Percentiles rank a stretch among this genome's conserved stretches.
Evolutionary conservation across 2,888 invertebrate genomes (phyloP).

Genomic region (Limnephilus rhombicus): DNA sequence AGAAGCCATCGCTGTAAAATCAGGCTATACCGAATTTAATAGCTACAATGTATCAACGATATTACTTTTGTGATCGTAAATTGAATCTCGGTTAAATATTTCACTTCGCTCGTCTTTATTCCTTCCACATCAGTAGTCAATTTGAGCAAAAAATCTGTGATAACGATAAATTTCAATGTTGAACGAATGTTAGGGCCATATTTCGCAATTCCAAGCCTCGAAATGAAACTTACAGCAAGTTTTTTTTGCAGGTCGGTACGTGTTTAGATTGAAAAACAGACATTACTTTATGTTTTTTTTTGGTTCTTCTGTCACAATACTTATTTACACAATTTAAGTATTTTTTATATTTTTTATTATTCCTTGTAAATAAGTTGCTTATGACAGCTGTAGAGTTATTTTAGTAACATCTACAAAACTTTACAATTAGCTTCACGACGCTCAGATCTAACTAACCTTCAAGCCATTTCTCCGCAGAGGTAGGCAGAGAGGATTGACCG

Average conservation of each 20-base stretch:
- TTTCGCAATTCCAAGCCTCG: not conserved
- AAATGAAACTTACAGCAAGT: not conserved
- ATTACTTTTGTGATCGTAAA: conserved; percentile 61
- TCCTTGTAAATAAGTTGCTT: not conserved
- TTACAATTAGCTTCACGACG: no score
- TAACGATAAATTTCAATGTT: conserved; percentile 12
- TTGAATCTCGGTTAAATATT: conserved; percentile 60
- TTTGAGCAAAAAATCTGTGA: conserved; percentile 21
- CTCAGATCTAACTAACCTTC: no score
- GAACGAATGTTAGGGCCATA: conserved; percentile 1
- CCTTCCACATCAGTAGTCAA: conserved; percentile 38
- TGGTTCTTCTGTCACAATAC: not conserved
- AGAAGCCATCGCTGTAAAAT: conserved; percentile 45
- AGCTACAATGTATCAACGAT: conserved; percentile 59
- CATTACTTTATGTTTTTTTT: not conserved
- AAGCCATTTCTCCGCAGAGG: no score
- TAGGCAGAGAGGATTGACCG: no score
- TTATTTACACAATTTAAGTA: not conserved
- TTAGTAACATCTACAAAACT: no score
- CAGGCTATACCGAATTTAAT: conserved; percentile 57
- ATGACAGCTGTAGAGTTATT: no score
- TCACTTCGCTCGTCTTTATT: conserved; percentile 53
- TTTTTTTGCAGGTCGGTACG: not conserved
- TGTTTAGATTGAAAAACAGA: not conserved
- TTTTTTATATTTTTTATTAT: not conserved